phyloP scores from a whole-genome alignment of 35 echinoderm and acorn worm genomes.

The Anneissia japonica region DNA sequence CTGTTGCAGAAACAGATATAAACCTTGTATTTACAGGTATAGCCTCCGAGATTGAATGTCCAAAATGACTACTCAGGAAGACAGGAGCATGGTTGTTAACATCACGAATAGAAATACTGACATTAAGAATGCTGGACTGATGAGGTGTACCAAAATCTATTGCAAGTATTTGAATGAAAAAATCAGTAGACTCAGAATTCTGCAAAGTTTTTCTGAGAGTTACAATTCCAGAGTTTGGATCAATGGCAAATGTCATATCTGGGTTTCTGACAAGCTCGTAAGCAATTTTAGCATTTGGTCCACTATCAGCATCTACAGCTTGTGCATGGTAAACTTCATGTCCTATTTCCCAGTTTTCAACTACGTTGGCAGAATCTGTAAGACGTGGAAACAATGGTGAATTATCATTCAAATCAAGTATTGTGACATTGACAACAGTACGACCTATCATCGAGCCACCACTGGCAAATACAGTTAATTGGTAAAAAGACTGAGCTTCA shows the following conservation, averaged over 20 bases:
- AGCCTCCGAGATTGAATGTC: constrained; percentile 51
- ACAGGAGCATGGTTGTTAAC: constrained; percentile 85
- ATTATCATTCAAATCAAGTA: constrained; percentile 92
- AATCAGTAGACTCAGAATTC: constrained; percentile 20
- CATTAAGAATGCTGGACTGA: constrained; percentile 48
- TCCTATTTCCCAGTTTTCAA: constrained; percentile 87
- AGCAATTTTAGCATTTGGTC: constrained; percentile 70
- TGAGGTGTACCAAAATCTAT: constrained; percentile 83
- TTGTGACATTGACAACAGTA: constrained; percentile 46
- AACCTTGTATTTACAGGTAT: constrained; percentile 53
- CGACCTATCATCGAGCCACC: constrained; percentile 52
- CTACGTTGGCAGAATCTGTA: constrained; percentile 54
- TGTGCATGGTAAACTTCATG: constrained; percentile 54
- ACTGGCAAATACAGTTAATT: constrained; percentile 55
- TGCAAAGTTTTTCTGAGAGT: constrained; percentile 59
- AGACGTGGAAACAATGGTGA: constrained; percentile 39
- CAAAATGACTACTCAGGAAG: constrained; percentile 48
- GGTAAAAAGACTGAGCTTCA: constrained; percentile 47
- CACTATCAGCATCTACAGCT: constrained; percentile 62
- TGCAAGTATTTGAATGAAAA: constrained; percentile 57
- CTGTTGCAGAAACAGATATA: constrained; percentile 46
- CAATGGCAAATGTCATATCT: constrained; percentile 58
- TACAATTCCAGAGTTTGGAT: constrained; percentile 65
- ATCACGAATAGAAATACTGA: constrained; percentile 64
- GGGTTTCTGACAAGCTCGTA: constrained; percentile 69